Percentiles rank a stretch among this genome's conserved stretches.
phyloP scores from a whole-genome alignment of 2,797 vertebrate genomes.

The Rhinoraja longicauda region DNA sequence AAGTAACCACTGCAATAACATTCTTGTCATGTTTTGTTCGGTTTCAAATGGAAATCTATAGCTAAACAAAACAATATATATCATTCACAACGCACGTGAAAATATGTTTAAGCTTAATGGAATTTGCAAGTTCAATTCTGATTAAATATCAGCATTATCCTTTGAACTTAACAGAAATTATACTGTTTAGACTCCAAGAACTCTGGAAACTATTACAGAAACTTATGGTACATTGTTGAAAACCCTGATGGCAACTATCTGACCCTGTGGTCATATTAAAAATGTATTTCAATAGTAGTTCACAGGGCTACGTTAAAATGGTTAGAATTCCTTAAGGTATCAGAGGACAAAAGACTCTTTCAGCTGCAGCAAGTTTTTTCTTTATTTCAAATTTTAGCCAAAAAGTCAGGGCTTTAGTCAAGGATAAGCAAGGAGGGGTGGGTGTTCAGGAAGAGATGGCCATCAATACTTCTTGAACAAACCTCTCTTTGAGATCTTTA shows the following conservation, averaged over 20 bases:
- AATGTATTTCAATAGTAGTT: conserved; percentile 37
- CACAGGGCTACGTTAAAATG: conserved; percentile 27
- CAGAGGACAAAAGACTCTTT: conserved; percentile 27
- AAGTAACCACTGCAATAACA: not conserved
- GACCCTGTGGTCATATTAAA: conserved; percentile 32
- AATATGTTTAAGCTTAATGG: not conserved
- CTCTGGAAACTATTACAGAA: not conserved
- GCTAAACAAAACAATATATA: not conserved
- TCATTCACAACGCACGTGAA: not conserved
- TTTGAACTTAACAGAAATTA: not conserved
- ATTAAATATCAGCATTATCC: conserved; percentile 17
- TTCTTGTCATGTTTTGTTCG: not conserved
- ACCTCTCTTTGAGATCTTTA: conserved; percentile 31
- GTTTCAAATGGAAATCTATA: not conserved
- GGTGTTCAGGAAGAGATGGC: not conserved
- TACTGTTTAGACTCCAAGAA: not conserved
- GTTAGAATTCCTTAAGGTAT: conserved; percentile 31
- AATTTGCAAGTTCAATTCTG: conserved; percentile 19
- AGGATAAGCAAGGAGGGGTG: conserved; percentile 14
- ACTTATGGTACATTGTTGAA: not conserved
- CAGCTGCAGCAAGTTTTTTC: conserved; percentile 12
- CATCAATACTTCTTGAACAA: conserved; percentile 22
- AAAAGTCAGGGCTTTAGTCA: conserved; percentile 3
- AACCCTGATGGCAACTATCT: not conserved
- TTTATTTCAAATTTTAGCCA: conserved; percentile 32